Evolutionary conservation across 2,888 invertebrate species (phyloP).

Genomic region (Drosophila planitibia): DNA sequence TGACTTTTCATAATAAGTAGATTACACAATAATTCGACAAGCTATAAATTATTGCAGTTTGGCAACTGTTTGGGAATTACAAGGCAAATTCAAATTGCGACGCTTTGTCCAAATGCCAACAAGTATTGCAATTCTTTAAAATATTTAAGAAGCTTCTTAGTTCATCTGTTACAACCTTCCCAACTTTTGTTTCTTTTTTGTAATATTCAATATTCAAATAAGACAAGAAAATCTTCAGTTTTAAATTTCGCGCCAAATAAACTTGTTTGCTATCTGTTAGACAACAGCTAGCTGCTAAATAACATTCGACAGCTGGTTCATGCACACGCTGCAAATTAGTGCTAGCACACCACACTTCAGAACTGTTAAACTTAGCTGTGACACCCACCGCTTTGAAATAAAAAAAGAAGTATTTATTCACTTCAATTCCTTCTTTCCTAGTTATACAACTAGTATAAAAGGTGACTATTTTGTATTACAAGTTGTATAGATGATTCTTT

Average conservation of each 20-base stretch:
- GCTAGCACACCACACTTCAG: background rate
- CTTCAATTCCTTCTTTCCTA: background rate
- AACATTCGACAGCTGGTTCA: conserved; percentile 15
- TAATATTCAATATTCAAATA: background rate
- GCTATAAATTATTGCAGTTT: background rate
- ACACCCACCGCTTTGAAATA: background rate
- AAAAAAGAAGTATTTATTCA: background rate
- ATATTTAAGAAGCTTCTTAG: background rate
- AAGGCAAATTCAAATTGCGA: background rate
- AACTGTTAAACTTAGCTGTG: background rate
- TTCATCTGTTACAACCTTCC: background rate
- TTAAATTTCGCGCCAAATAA: conserved; percentile 3
- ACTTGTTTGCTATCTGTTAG: background rate
- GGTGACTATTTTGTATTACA: background rate
- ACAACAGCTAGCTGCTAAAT: background rate
- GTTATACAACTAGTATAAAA: background rate
- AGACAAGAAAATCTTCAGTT: background rate
- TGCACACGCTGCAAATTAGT: background rate
- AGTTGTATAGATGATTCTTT: background rate
- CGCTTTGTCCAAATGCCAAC: background rate
- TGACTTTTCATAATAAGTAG: background rate
- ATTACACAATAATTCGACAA: background rate
- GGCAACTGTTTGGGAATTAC: background rate
- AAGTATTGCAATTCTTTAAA: background rate
- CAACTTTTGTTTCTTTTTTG: background rate